Conservation (phyloP, 1,140 invertebrate genomes). For the Thaumatotibia leucotreta region DNA sequence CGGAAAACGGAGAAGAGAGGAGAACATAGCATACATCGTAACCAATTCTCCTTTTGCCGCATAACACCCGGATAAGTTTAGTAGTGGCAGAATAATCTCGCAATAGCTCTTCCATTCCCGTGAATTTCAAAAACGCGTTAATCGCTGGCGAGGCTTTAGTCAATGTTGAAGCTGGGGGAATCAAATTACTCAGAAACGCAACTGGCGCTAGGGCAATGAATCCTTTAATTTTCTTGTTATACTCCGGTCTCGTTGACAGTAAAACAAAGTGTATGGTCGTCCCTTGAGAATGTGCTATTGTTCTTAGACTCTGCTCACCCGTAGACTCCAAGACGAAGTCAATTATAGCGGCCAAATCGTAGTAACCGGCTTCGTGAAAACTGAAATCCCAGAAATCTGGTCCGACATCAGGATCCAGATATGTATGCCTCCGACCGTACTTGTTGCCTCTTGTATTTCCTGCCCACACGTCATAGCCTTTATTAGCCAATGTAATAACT, state of each 20-base stretch:
- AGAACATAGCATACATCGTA: neutral
- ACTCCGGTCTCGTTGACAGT: neutral
- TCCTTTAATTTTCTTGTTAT: neutral
- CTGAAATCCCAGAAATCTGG: neutral
- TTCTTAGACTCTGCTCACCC: neutral
- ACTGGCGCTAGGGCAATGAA: neutral
- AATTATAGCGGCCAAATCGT: neutral
- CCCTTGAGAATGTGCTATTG: neutral
- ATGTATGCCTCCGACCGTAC: conserved; percentile 12
- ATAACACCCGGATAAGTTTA: neutral
- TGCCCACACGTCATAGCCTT: conserved; percentile 84
- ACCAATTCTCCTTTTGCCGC: neutral
- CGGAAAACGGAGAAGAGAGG: neutral
- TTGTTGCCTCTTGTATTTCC: conserved; percentile 78
- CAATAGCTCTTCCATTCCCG: neutral
- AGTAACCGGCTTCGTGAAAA: neutral
- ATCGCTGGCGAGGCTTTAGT: neutral
- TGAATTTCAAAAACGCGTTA: neutral
- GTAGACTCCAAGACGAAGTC: neutral
- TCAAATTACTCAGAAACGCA: neutral
- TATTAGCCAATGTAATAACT: conserved; percentile 47
- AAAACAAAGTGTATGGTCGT: neutral
- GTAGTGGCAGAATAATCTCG: neutral
- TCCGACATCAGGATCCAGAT: conserved; percentile 25
- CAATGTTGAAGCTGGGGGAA: neutral